These are phyloP conservation scores for Halcyon malimbica DNA, from an alignment of 2,113 vertebrate species.

Conservation along the genomic window DNA sequence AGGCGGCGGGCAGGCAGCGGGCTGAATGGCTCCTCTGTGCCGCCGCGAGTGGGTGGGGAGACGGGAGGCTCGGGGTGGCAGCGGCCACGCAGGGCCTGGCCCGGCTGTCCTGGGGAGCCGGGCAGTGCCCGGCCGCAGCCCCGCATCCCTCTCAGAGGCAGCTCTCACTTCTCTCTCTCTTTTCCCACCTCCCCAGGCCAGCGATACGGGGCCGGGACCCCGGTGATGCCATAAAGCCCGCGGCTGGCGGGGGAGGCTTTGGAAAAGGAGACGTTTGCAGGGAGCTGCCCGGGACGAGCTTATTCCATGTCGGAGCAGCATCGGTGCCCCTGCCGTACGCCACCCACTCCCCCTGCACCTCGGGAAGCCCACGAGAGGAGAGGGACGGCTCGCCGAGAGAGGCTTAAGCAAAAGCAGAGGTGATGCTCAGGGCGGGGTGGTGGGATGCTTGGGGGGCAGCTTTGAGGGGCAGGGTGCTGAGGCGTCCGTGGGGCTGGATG, in stretches of 20 bases:
- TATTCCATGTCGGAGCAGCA: slow-evolving; percentile 63
- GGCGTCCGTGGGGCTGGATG: fast-evolving
- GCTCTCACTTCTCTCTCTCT: neutral
- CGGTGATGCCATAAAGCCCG: neutral
- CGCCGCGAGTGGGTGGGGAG: slow-evolving; percentile 32
- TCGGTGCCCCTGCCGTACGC: neutral
- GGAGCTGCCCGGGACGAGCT: neutral
- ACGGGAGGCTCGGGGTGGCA: neutral
- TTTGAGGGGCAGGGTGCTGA: fast-evolving
- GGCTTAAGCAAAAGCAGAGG: slow-evolving; percentile 19
- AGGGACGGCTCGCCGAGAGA: neutral
- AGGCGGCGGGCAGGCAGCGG: neutral
- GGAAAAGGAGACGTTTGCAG: neutral
- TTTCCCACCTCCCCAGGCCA: neutral
- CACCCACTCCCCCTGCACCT: neutral
- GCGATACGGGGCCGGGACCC: neutral
- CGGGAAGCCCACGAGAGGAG: neutral
- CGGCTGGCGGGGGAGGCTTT: neutral
- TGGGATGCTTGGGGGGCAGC: neutral
- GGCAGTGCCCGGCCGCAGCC: slow-evolving; percentile 8
- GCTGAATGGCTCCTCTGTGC: slow-evolving; percentile 66
- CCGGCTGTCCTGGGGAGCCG: neutral
- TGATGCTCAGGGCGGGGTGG: neutral
- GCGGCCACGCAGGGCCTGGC: neutral
- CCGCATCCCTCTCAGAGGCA: neutral